Percentiles rank a stretch among this genome's conserved stretches.
phyloP scores from a whole-genome alignment of 2,888 invertebrate genomes.

The Callinectes sapidus region DNA sequence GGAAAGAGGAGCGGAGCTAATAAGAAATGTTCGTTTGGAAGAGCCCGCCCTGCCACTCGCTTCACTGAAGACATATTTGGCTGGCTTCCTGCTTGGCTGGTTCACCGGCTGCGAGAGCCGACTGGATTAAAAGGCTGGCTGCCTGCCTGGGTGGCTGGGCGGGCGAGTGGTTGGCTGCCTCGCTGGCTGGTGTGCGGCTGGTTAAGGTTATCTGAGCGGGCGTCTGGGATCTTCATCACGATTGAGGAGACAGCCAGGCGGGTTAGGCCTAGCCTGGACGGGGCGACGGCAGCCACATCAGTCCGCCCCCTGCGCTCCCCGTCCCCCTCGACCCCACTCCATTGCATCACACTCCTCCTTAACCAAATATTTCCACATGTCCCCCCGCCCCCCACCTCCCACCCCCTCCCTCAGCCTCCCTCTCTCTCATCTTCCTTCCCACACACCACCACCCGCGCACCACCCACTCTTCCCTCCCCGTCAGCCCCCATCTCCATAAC shows the following conservation, averaged over 20 bases:
- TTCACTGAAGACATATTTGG: slow-evolving; percentile 19
- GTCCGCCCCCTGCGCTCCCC: slow-evolving; percentile 8
- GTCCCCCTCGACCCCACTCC: neutral
- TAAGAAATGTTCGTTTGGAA: slow-evolving; percentile 31
- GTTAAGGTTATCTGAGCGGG: slow-evolving; percentile 42
- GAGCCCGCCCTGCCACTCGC: slow-evolving; percentile 36
- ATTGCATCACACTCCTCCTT: slow-evolving; percentile 6
- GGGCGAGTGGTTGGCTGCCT: slow-evolving; percentile 35
- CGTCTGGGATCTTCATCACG: slow-evolving; percentile 67
- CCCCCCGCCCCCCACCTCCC: neutral
- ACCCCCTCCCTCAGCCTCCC: neutral
- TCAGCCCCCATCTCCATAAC: neutral
- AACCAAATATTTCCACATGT: neutral
- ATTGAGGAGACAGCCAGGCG: slow-evolving; percentile 52
- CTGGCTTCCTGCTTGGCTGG: slow-evolving; percentile 34
- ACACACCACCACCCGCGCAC: neutral
- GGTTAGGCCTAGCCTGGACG: slow-evolving; percentile 50
- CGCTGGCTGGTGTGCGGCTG: slow-evolving; percentile 27
- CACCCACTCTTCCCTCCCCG: neutral
- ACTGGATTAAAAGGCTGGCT: slow-evolving; percentile 36
- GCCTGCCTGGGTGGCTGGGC: neutral
- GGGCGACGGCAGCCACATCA: neutral
- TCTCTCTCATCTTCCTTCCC: neutral
- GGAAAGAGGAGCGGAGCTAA: neutral
- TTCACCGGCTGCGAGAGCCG: slow-evolving; percentile 15